Evolutionary conservation across 2,888 invertebrate species (phyloP), one percentile per base, ranked within the genome.

Genomic region (Dione vanillae): DNA sequence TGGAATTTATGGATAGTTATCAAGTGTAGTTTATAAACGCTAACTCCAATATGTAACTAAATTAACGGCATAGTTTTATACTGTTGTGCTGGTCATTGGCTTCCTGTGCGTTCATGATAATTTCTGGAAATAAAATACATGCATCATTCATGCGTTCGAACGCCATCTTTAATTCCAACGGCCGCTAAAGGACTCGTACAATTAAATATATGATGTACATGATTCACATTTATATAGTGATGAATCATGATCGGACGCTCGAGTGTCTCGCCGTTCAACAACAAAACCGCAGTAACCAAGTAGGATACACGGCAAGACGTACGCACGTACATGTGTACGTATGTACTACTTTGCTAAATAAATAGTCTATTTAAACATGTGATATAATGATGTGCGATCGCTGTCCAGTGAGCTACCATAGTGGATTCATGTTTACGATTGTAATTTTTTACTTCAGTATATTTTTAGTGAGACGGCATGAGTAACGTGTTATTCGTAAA

Each of bases 301-400:
- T 79, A 80, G 83, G 80, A 81, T 82, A 85, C 85, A 79, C 79
- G 78, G 79, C 77, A 78, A 75, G 78, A 71, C 78, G 78, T 78
- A 81, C 75, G 76, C 75, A 71, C 76, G 78, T 78, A 71, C 77
- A 78, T 78, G 80, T 74, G 76, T 75, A 71, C 76, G 77, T 78
- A 81, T 74, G 76, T 76, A 81, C 82, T 79, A 85, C 83, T 82
- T 65, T 83, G 83, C 85, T 88, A 87, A 89, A 87, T 86, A 89
- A 90, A 90, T 88, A 90, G 84, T 89, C 86, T 88, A 87, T 89
- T 90, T 86, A 86, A 90, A 88, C 86, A 89, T 90, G 91, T 91
- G 91, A 91, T 90, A 90, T 86, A 88, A 90, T 91, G 90, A 89
- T 89, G 90, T 89, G 89, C 88, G 90, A 87, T 82, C 90, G 88